Conservation (phyloP, 2,888 invertebrate genomes). For the Hermodice carunculata region DNA sequence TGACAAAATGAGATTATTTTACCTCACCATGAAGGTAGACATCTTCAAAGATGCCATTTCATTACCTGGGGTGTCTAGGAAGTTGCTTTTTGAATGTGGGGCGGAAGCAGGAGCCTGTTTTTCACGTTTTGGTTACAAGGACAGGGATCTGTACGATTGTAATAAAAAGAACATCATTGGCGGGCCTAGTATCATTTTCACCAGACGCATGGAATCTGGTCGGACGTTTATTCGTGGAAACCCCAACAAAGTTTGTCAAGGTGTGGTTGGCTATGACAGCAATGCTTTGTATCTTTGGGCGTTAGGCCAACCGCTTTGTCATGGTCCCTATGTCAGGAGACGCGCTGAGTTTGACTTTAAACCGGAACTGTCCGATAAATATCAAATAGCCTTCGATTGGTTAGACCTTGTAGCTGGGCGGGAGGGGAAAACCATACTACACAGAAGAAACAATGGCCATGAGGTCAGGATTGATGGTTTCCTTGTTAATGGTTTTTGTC, state of each 20-base stretch:
- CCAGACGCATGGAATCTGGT: too few relatives aligned
- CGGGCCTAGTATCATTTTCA: too few relatives aligned
- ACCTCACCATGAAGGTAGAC: background rate
- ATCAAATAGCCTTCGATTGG: background rate
- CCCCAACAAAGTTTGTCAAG: background rate
- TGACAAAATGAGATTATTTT: background rate
- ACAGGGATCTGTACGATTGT: background rate
- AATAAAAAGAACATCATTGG: too few relatives aligned
- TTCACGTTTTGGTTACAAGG: background rate
- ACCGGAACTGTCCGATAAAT: background rate
- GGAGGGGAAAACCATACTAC: background rate
- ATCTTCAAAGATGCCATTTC: slow-evolving; percentile 11
- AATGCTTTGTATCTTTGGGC: background rate
- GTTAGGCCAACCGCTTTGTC: background rate
- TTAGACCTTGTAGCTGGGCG: background rate
- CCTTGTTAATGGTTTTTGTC: background rate
- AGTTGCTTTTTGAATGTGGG: background rate
- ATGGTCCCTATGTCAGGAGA: background rate
- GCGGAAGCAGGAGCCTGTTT: too few relatives aligned
- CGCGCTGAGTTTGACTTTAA: background rate
- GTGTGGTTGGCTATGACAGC: background rate
- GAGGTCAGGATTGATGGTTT: background rate
- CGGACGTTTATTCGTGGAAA: background rate
- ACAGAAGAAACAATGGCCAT: background rate
- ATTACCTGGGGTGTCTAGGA: background rate